Conservation (phyloP, 2,113 vertebrate genomes). For the Calcarius ornatus region DNA sequence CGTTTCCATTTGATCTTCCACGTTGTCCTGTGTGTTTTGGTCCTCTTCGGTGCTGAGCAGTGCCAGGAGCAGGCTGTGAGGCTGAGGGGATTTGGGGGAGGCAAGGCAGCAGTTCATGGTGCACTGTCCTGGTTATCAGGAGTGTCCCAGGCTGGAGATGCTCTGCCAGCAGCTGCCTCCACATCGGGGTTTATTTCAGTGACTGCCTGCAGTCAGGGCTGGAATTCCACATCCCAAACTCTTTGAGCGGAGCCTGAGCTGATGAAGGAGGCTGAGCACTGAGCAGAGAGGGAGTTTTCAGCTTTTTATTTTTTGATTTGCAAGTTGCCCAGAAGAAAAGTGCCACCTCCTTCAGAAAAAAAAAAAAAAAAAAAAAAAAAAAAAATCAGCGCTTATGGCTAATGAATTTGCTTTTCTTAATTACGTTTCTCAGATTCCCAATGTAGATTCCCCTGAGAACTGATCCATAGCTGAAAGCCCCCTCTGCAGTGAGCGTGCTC, state of each 20-base stretch:
- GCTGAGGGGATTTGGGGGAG: neutral
- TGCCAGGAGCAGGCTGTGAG: neutral
- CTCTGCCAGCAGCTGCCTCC: neutral
- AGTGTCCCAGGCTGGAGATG: neutral
- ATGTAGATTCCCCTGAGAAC: neutral
- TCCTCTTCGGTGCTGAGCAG: neutral
- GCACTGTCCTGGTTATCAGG: neutral
- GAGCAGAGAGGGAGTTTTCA: neutral
- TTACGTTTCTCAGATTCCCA: accelerated
- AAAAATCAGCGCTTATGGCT: neutral
- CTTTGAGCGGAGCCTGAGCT: neutral
- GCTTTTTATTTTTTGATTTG: neutral
- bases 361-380: neutral
- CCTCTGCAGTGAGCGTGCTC: neutral
- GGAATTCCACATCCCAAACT: neutral
- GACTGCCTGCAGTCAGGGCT: neutral
- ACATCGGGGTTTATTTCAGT: neutral
- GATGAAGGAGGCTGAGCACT: neutral
- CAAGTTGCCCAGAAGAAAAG: neutral
- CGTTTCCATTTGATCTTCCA: neutral
- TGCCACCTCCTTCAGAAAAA: neutral
- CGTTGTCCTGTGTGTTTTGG: neutral
- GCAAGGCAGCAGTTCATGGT: neutral
- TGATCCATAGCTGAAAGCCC: neutral
- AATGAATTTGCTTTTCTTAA: neutral